Percentiles rank a stretch among this genome's conserved stretches.
Evolutionary conservation across 2,888 invertebrate genomes (phyloP).

Genomic region (Phengaris alcon): DNA sequence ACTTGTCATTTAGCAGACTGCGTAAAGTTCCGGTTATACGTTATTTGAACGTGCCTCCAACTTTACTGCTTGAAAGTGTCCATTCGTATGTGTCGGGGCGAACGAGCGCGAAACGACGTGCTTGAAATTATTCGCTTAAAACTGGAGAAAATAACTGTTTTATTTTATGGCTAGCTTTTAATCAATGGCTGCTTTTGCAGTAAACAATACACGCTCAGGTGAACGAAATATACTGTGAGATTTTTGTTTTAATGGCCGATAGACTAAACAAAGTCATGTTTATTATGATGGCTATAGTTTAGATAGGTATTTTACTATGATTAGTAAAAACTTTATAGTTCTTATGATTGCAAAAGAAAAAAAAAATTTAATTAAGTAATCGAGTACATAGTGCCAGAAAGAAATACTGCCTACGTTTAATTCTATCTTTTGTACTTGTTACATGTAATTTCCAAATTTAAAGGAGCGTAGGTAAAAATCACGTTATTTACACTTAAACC

Average conservation of each 20-base stretch:
- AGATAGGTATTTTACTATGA: no score
- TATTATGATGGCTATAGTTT: no score
- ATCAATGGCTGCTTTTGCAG: conserved; percentile 19
- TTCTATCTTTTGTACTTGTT: no score
- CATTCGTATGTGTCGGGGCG: conserved; percentile 47
- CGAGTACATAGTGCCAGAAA: no score
- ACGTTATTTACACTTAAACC: no score
- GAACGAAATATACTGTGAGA: not conserved
- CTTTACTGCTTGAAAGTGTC: conserved; percentile 44
- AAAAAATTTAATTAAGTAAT: no score
- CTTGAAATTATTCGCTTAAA: conserved; percentile 38
- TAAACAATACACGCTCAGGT: conserved; percentile 4
- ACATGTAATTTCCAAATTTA: no score
- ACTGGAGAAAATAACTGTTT: conserved; percentile 29
- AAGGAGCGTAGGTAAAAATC: no score
- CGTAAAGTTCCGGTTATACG: conserved; percentile 40
- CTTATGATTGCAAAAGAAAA: no score
- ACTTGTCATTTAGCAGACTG: conserved; percentile 39
- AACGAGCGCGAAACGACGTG: conserved; percentile 43
- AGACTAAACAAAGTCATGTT: no score
- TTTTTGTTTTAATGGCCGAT: not conserved
- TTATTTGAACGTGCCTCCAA: conserved; percentile 43
- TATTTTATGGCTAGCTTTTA: conserved; percentile 29
- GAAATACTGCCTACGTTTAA: no score
- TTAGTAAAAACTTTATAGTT: no score